Evolutionary conservation across 1,140 invertebrate species (phyloP).

Genomic region (Dolichoris vasculosae): DNA sequence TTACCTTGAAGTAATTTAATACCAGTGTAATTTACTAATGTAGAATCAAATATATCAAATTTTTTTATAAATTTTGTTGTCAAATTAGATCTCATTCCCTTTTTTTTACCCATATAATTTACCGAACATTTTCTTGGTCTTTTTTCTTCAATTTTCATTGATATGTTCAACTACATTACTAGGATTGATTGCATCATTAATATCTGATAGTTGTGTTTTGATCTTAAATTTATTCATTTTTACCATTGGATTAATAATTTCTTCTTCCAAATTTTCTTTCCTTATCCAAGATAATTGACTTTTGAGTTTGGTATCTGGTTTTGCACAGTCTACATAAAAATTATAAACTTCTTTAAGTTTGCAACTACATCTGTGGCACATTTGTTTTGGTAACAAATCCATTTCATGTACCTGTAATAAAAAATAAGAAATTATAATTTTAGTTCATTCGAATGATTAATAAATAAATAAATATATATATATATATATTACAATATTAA

Average conservation of each 20-base stretch:
- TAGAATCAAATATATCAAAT: constrained; percentile 23
- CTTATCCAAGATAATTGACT: constrained; percentile 70
- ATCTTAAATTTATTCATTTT: constrained; percentile 67
- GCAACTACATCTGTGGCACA: constrained; percentile 70
- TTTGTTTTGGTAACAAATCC: constrained; percentile 71
- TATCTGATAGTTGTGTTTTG: constrained; percentile 64
- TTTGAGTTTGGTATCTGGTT: constrained; percentile 65
- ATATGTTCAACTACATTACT: neutral
- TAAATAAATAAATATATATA: neutral
- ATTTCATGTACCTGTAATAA: constrained; percentile 68
- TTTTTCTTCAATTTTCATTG: constrained; percentile 3
- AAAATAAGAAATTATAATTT: neutral
- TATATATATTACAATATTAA: too few relatives aligned
- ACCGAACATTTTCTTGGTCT: constrained; percentile 58
- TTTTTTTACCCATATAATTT: constrained; percentile 55
- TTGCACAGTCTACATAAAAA: constrained; percentile 68
- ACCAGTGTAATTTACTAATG: constrained; percentile 15
- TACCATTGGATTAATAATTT: constrained; percentile 66
- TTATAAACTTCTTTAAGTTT: constrained; percentile 70
- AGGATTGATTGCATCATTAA: neutral
- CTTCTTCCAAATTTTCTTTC: constrained; percentile 57
- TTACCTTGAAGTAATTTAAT: neutral
- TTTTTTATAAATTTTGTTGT: constrained; percentile 52
- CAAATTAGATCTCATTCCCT: constrained; percentile 35
- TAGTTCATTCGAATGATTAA: neutral